Conservation (phyloP, 2,797 vertebrate genomes). For the Taeniopygia guttata region DNA sequence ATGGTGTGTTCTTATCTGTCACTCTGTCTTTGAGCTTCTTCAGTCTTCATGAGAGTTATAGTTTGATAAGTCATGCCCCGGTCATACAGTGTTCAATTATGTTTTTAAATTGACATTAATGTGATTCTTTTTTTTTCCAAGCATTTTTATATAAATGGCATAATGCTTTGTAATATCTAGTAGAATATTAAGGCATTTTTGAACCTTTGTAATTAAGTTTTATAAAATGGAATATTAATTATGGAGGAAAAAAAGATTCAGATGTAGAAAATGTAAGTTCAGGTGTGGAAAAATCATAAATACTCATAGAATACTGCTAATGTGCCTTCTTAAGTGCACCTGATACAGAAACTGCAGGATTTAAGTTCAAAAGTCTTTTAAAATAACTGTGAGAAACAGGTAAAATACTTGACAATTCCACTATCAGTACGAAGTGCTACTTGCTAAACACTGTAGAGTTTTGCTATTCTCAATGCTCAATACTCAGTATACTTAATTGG, state of each 20-base stretch:
- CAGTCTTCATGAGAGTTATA: background rate
- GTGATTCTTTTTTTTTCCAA: background rate
- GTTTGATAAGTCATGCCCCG: background rate
- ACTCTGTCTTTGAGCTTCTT: background rate
- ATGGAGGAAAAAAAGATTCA: background rate
- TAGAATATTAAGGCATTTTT: background rate
- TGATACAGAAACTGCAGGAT: background rate
- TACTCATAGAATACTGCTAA: fast-evolving
- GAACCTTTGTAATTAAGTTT: background rate
- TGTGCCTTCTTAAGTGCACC: background rate
- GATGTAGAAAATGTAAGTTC: background rate
- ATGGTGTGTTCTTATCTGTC: background rate
- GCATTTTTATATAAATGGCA: background rate
- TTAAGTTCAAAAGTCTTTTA: background rate
- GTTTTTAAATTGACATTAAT: background rate
- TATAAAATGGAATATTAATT: background rate
- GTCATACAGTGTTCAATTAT: background rate
- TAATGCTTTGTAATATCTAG: background rate
- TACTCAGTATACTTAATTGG: background rate
- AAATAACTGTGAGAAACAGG: background rate
- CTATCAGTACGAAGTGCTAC: background rate
- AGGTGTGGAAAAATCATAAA: background rate
- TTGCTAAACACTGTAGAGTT: background rate
- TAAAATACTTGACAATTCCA: background rate
- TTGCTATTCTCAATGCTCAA: background rate